Base-by-base conservation (phyloP, 2,797 vertebrate species). In the Anabacerthia variegaticeps region DNA sequence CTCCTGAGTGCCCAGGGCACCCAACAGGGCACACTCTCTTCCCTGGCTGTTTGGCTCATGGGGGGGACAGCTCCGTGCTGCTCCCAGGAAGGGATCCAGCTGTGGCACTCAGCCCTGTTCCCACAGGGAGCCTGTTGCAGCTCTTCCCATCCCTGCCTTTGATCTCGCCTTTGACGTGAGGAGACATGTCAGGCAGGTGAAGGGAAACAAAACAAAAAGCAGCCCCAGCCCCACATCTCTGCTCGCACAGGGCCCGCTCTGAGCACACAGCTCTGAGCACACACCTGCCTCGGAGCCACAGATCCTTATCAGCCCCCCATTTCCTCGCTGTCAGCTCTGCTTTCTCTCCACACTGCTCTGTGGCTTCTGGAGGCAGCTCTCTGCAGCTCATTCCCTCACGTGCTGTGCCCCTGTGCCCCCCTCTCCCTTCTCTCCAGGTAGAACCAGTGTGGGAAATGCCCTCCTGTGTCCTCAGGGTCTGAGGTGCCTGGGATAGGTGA, bases 111-210 rank as follows among this genome's bases (percentile, higher is more conserved):
- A 56, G 93, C 88, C 85, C 91, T 30, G 34, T 94, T 94, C 91
- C 95, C 95, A 93, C 91, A 93, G 68, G 85, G 91, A 76, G 71
- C 39, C 43, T 55, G 32, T 43, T 80, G 36, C 61, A 65, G 66
- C 71, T 81, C 32, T 80, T 84, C 74, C 63, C 81, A 51, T 44
- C 78, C 41, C 78, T 92, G 43, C 24, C 85, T 94, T 89, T 89
- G 88, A 93, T 96, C 74, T 73, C 5, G 37, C 32, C 39, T 84
- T 56, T 87, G 85, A 89, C 91, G 27, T 77, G 95, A 94, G 51
- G 52, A 69, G 81, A 84, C 93, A 84, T 37, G 91, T 89, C 91
- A 49, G 91, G 65, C 81, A 87, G 93, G 81, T 46, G 69, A 48
- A 79, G 68, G 73, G 92, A 80, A 91, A n/a, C 77, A 78, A 63